Evolutionary conservation across 2,113 vertebrate genomes (phyloP).

Genomic region (Pteronura brasiliensis): DNA sequence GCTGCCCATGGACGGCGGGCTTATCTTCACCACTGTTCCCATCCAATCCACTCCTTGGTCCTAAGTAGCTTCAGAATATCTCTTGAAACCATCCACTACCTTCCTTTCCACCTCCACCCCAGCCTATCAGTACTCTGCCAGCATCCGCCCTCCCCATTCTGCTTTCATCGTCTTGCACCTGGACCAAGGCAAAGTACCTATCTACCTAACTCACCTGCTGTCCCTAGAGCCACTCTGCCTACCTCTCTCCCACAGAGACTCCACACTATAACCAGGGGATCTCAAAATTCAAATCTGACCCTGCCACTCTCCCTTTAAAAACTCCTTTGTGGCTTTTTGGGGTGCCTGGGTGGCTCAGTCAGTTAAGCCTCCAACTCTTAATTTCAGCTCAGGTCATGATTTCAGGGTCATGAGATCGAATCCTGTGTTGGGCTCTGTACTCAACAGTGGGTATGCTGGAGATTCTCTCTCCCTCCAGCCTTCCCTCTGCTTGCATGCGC

Average conservation of each 20-base stretch:
- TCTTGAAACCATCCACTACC: neutral
- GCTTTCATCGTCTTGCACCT: neutral
- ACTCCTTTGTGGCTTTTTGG: neutral
- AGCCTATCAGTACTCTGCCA: neutral
- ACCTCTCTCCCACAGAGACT: neutral
- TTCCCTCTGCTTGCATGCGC: neutral
- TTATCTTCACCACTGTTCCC: neutral
- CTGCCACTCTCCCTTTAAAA: neutral
- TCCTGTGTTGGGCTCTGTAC: neutral
- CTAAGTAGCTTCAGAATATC: neutral
- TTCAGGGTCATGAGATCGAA: neutral
- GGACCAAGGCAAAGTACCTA: neutral
- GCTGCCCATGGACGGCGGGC: neutral
- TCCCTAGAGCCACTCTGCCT: neutral
- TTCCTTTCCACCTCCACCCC: neutral
- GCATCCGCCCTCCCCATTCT: accelerated
- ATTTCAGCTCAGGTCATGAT: neutral
- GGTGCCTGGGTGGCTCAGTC: neutral
- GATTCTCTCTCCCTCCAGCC: neutral
- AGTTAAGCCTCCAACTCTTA: neutral
- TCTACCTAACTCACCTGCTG: too few relatives aligned
- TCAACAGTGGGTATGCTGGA: neutral
- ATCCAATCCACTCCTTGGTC: neutral
- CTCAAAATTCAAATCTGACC: neutral
- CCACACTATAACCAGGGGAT: neutral